phyloP scores from a whole-genome alignment of 2,113 vertebrate species.

The Murina feae region DNA sequence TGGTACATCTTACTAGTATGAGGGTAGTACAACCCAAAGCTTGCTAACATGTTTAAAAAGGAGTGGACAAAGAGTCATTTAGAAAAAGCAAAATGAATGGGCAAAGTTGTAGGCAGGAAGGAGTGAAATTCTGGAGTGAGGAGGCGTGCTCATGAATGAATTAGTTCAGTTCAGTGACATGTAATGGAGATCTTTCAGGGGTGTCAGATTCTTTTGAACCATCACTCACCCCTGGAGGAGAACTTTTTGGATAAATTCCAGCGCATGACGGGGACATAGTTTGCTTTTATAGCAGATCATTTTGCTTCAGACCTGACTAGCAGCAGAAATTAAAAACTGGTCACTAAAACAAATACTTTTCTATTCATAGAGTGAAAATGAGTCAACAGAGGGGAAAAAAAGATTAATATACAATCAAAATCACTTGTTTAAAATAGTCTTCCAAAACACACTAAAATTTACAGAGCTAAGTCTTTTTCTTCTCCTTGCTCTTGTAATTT shows the following conservation, averaged over 20 bases:
- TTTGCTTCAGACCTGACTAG: slow-evolving; percentile 40
- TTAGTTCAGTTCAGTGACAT: background rate
- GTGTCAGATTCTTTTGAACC: slow-evolving; percentile 34
- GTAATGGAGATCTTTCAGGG: slow-evolving; percentile 4
- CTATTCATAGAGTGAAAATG: slow-evolving; percentile 54
- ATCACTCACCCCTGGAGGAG: background rate
- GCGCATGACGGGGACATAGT: background rate
- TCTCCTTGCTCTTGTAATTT: background rate
- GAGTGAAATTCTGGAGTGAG: background rate
- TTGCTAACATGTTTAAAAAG: background rate
- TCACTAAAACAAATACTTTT: slow-evolving; percentile 57
- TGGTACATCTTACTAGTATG: background rate
- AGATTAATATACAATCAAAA: slow-evolving; percentile 16
- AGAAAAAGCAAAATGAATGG: background rate
- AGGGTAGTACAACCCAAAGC: background rate
- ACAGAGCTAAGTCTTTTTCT: background rate
- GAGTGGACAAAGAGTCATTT: background rate
- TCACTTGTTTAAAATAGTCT: slow-evolving; percentile 42
- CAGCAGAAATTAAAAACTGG: slow-evolving; percentile 48
- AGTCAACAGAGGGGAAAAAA: slow-evolving; percentile 38
- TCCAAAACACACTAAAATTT: slow-evolving; percentile 29
- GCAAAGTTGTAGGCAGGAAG: background rate
- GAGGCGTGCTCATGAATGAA: background rate
- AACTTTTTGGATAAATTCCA: slow-evolving; percentile 23
- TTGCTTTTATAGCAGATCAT: slow-evolving; percentile 29